Evolutionary conservation across 2,888 invertebrate genomes (phyloP).

Genomic region (Spicauda simplicius): DNA sequence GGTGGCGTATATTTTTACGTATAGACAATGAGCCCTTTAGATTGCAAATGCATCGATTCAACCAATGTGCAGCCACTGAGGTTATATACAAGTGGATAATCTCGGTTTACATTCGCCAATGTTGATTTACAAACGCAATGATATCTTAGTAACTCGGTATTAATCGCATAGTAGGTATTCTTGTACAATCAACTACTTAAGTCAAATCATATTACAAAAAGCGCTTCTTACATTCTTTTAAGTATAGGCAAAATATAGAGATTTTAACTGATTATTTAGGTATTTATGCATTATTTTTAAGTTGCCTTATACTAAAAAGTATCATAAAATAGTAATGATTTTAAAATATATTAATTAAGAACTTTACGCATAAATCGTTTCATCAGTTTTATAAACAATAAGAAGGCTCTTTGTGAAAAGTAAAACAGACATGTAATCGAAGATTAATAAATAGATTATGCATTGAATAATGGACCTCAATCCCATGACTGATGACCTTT

Average conservation of each 20-base stretch:
- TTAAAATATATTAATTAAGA: no score
- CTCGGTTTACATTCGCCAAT: constrained; percentile 41
- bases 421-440: constrained; percentile 1
- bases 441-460: constrained; percentile 34
- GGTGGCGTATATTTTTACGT: constrained; percentile 52
- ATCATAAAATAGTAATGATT: no score
- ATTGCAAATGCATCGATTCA: constrained; percentile 55
- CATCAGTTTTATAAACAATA: no score
- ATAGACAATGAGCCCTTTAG: constrained; percentile 58
- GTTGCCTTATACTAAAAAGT: no score
- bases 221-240: background rate
- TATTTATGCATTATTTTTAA: no score
- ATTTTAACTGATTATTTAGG: no score
- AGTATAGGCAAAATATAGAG: background rate
- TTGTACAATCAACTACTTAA: background rate
- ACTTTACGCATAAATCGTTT: no score
- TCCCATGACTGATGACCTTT: constrained; percentile 29
- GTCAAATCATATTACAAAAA: background rate
- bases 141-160: background rate
- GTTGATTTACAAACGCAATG: constrained; percentile 45
- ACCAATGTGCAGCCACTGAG: constrained; percentile 50
- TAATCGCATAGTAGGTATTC: background rate
- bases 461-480: constrained; percentile 33
- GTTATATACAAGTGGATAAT: constrained; percentile 60
- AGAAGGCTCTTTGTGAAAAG: no score